A percentile compares a stretch with the other conserved stretches of the same genome.
These are phyloP conservation scores for human (Homo sapiens) DNA, from an alignment of 2,113 vertebrate genomes.

Conservation along the genomic window GRCh38 chr11:111650001-111650500, in stretches of 20 bases:
- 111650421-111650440: slow-evolving; percentile 28
- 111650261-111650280: slow-evolving; percentile 10
- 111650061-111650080: neutral
- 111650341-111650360: slow-evolving; percentile 32
- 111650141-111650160: slow-evolving; percentile 8
- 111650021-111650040: neutral
- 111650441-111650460: slow-evolving; percentile 22
- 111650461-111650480: slow-evolving; percentile 30
- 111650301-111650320: neutral
- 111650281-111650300: slow-evolving; percentile 21
- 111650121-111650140: neutral
- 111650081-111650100: slow-evolving; percentile 30
- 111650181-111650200: slow-evolving; percentile 17
- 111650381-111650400: slow-evolving; percentile 12
- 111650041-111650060: neutral
- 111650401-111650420: slow-evolving; percentile 13
- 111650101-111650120: neutral
- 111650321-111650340: neutral
- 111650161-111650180: slow-evolving; percentile 33
- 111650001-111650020: neutral
- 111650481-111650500: neutral
- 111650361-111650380: neutral
- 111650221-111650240: slow-evolving; percentile 31
- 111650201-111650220: slow-evolving; percentile 32
- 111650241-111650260: slow-evolving; percentile 33